Evolutionary conservation across 2,797 vertebrate species (phyloP).

Genomic region (Poecilia velifera): DNA sequence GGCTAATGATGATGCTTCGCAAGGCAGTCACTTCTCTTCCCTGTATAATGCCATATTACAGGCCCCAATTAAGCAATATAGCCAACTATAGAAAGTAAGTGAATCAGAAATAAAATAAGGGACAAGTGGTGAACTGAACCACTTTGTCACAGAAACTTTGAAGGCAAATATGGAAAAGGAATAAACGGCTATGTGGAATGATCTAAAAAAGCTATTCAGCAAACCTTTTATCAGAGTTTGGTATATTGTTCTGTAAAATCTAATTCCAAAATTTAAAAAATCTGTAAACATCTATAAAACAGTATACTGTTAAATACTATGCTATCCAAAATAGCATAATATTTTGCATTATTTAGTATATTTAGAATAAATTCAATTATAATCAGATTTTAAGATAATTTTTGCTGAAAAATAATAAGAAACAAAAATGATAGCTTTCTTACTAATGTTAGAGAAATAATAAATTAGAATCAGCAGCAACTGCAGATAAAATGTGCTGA

Average conservation of each 20-base stretch:
- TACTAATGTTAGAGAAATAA: neutral
- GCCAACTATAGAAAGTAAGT: no score
- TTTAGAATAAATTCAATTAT: neutral
- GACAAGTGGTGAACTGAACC: no score
- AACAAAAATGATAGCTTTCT: neutral
- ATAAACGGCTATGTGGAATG: neutral
- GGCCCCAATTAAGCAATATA: no score
- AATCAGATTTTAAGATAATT: neutral
- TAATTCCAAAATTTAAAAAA: neutral
- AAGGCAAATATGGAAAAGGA: neutral
- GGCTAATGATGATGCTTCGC: no score
- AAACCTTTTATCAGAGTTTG: neutral
- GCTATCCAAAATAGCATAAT: neutral
- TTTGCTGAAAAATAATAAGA: neutral
- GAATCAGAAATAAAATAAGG: no score
- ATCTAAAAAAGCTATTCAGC: neutral
- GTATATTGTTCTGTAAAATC: neutral
- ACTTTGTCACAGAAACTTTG: neutral
- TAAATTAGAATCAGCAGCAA: neutral
- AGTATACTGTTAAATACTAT: no score
- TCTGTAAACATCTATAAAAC: neutral
- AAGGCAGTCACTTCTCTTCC: no score
- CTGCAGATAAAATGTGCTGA: neutral
- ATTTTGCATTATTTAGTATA: neutral
- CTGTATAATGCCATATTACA: no score